These are phyloP conservation scores for Leptodactylus fallax DNA, from an alignment of 2,797 vertebrate species.

Conservation along the genomic window DNA sequence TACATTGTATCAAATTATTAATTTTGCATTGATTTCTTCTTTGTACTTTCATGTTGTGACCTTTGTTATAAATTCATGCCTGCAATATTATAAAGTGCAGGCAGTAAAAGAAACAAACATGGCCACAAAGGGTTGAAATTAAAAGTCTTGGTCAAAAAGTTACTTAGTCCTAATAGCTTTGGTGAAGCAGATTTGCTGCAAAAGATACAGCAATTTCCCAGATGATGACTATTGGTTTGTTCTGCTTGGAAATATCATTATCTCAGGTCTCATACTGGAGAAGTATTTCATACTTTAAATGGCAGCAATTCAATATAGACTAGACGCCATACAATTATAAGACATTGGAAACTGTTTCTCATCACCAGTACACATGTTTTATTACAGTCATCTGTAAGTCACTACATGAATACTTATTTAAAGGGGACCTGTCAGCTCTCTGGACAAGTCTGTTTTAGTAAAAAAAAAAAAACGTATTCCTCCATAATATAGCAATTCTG, in stretches of 20 bases:
- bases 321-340: slow-evolving; percentile 48
- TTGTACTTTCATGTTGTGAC: background rate
- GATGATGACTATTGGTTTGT: slow-evolving; percentile 44
- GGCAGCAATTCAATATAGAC: slow-evolving; percentile 56
- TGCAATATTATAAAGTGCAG: slow-evolving; percentile 5
- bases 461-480: too few species aligned
- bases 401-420: background rate
- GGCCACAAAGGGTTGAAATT: slow-evolving; percentile 4
- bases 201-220: slow-evolving; percentile 43
- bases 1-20: background rate
- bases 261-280: slow-evolving; percentile 28
- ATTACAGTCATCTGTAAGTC: background rate
- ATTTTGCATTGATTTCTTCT: slow-evolving; percentile 15
- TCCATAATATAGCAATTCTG: too few species aligned
- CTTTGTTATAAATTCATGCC: background rate
- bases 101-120: background rate
- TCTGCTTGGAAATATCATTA: slow-evolving; percentile 58
- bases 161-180: slow-evolving; percentile 30
- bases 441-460: too few species aligned
- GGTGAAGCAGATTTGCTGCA: slow-evolving; percentile 39
- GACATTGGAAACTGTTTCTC: slow-evolving; percentile 26
- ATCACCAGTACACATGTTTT: slow-evolving; percentile 24
- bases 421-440: background rate
- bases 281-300: slow-evolving; percentile 53
- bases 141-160: slow-evolving; percentile 1